Conservation (phyloP, 2,888 invertebrate genomes). For the Euzetes globulus region DNA sequence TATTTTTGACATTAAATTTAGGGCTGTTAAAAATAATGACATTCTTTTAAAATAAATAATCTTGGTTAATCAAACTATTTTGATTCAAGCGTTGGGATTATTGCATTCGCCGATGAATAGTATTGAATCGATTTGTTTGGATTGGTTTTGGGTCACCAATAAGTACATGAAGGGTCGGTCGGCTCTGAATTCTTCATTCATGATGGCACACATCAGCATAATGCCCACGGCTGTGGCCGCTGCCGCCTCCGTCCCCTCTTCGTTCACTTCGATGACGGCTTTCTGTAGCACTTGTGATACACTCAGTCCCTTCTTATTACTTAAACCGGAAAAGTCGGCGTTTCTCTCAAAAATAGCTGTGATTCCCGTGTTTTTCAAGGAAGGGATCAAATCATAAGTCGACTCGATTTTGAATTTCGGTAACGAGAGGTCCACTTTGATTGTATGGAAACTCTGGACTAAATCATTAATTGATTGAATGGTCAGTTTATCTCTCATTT, state of each 20-base stretch:
- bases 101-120: background rate
- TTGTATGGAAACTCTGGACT: background rate
- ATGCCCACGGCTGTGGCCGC: slow-evolving; percentile 30
- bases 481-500: background rate
- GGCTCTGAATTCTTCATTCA: slow-evolving; percentile 10
- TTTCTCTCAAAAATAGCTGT: slow-evolving; percentile 3
- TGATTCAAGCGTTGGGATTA: background rate
- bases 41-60: too few species aligned
- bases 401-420: slow-evolving; percentile 33
- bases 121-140: background rate
- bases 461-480: background rate
- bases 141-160: slow-evolving; percentile 8
- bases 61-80: too few species aligned
- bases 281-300: slow-evolving; percentile 29
- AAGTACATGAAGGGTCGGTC: slow-evolving; percentile 31
- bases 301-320: background rate
- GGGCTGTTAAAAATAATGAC: too few species aligned
- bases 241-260: slow-evolving; percentile 35
- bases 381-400: slow-evolving; percentile 2
- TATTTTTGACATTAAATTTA: too few species aligned
- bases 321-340: background rate
- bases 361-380: slow-evolving; percentile 5
- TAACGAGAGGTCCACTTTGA: slow-evolving; percentile 20
- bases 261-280: slow-evolving; percentile 29
- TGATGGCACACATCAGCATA: background rate